phyloP scores from a whole-genome alignment of 2,888 invertebrate genomes.

The Autographa gamma region DNA sequence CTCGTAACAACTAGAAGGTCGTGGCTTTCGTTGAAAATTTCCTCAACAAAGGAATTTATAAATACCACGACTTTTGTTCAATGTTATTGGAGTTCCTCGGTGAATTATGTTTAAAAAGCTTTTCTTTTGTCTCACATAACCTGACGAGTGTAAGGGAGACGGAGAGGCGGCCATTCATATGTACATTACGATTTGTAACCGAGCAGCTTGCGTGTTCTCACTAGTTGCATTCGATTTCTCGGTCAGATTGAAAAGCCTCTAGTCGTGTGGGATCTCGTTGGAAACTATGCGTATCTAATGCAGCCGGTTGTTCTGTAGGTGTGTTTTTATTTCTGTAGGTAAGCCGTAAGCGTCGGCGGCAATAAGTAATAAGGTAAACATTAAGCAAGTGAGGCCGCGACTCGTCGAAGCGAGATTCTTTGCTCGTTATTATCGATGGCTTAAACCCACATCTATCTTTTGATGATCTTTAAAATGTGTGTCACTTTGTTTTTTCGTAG shows the following conservation, averaged over 20 bases:
- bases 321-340: slow-evolving; percentile 80
- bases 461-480: slow-evolving; percentile 51
- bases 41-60: slow-evolving; percentile 57
- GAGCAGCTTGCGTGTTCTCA: slow-evolving; percentile 67
- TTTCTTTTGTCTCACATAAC: slow-evolving; percentile 48
- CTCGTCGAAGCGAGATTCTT: slow-evolving; percentile 67
- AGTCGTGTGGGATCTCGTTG: slow-evolving; percentile 56
- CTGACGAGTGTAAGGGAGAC: slow-evolving; percentile 58
- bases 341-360: slow-evolving; percentile 71
- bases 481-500: slow-evolving; percentile 37
- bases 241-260: slow-evolving; percentile 70
- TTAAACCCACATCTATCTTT: slow-evolving; percentile 45
- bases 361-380: slow-evolving; percentile 86
- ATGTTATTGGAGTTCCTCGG: slow-evolving; percentile 55
- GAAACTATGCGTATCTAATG: slow-evolving; percentile 65
- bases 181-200: slow-evolving; percentile 68
- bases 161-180: slow-evolving; percentile 67
- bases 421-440: slow-evolving; percentile 52
- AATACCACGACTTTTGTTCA: slow-evolving; percentile 57
- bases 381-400: slow-evolving; percentile 78
- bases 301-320: slow-evolving; percentile 71
- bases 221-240: slow-evolving; percentile 67
- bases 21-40: slow-evolving; percentile 40
- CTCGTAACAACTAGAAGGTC: slow-evolving; percentile 17
- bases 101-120: slow-evolving; percentile 59